Evolutionary conservation across 2,113 vertebrate genomes (phyloP).

Genomic region (Synodontis membranacea): DNA sequence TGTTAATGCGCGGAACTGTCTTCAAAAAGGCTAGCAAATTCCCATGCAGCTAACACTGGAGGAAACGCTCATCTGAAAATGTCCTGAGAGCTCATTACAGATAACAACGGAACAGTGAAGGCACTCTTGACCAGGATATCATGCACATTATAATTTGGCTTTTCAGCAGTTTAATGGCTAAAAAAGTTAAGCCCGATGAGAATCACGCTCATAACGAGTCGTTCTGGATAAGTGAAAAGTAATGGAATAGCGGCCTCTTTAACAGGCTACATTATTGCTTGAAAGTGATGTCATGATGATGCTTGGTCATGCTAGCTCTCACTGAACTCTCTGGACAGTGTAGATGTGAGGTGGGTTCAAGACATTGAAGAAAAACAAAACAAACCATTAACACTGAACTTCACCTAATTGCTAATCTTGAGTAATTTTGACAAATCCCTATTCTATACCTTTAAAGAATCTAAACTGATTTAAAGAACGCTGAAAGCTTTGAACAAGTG

Average conservation of each 20-base stretch:
- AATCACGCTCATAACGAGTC: neutral
- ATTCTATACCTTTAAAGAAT: conserved; percentile 41
- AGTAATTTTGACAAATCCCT: neutral
- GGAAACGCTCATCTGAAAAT: neutral
- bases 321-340: neutral
- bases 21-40: neutral
- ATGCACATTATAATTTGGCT: neutral
- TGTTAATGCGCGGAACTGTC: no score
- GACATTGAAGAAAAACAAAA: no score
- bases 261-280: neutral
- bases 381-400: neutral
- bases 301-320: neutral
- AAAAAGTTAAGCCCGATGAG: neutral
- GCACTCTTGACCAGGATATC: neutral
- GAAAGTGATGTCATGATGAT: neutral
- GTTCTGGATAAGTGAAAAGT: neutral
- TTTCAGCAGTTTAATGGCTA: neutral
- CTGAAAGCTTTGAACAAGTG: conserved; percentile 25
- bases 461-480: neutral
- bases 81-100: neutral
- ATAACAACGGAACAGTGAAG: neutral
- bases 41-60: neutral
- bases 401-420: neutral
- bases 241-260: neutral
- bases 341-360: no score